phyloP scores from a whole-genome alignment of 2,113 vertebrate genomes.

The Cyprinodon variegatus region DNA sequence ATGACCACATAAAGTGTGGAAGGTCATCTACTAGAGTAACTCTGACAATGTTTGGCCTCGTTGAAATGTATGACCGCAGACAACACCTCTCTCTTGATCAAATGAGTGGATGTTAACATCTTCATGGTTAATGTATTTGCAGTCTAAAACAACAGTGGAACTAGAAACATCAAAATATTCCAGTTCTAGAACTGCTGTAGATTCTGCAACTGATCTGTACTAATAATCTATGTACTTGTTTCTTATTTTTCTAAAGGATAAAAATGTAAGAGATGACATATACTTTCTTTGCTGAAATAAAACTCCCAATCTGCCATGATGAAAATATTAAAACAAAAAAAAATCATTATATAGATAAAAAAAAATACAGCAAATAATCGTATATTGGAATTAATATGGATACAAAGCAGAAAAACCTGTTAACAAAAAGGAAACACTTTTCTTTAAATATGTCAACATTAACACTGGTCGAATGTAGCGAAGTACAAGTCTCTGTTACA shows the following conservation, averaged over 20 bases:
- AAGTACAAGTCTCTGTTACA: too few species aligned
- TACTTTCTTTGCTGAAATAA: background rate
- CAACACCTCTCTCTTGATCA: background rate
- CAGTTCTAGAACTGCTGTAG: background rate
- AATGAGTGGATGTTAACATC: background rate
- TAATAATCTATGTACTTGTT: background rate
- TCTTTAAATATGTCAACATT: too few species aligned
- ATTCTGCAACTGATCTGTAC: background rate
- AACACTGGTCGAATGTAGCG: too few species aligned
- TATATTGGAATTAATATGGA: background rate
- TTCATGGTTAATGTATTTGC: background rate
- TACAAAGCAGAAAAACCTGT: too few species aligned
- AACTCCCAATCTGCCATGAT: background rate
- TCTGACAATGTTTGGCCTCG: background rate
- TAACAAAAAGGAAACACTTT: too few species aligned
- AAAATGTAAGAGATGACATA: background rate
- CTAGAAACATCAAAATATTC: background rate
- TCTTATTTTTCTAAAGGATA: background rate
- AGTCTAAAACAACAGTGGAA: background rate
- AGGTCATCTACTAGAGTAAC: background rate
- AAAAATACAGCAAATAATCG: background rate
- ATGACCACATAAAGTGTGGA: conserved; percentile 32
- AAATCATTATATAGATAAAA: background rate
- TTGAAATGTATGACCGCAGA: background rate
- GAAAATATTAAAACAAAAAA: background rate